Evolutionary conservation across 2,113 vertebrate species (phyloP).

Genomic region (Pangasianodon gigas): DNA sequence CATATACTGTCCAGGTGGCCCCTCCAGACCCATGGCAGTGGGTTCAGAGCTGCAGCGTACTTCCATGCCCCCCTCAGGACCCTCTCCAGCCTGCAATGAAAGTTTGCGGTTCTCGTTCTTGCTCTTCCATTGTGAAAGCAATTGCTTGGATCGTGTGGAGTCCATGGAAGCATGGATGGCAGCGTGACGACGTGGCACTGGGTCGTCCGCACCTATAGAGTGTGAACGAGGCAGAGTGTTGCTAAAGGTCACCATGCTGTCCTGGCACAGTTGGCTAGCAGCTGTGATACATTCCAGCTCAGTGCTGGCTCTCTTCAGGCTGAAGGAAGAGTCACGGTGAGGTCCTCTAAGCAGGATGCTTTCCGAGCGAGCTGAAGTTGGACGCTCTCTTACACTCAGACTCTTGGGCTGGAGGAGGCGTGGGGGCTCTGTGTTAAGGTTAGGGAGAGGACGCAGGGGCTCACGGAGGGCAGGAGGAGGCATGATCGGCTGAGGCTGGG

Average conservation of each 20-base stretch:
- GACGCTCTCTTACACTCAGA: conserved; percentile 72
- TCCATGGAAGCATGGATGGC: conserved; percentile 95
- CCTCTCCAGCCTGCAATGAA: conserved; percentile 84
- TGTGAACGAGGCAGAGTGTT: conserved; percentile 94
- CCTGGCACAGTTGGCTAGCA: conserved; percentile 82
- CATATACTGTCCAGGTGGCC: conserved; percentile 78
- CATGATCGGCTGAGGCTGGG: conserved; percentile 44
- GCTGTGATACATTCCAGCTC: conserved; percentile 87
- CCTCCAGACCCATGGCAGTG: conserved; percentile 80
- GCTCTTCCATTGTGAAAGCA: conserved; percentile 96
- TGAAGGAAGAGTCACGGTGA: conserved; percentile 79
- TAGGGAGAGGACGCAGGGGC: conserved; percentile 82
- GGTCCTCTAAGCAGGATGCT: conserved; percentile 83
- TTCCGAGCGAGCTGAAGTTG: conserved; percentile 81
- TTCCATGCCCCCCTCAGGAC: conserved; percentile 86
- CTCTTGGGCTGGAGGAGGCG: conserved; percentile 87
- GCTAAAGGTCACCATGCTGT: conserved; percentile 92
- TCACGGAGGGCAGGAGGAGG: conserved; percentile 66
- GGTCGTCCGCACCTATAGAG: conserved; percentile 86
- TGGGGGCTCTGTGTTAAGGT: conserved; percentile 85
- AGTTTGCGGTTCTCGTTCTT: conserved; percentile 90
- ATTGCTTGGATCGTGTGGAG: conserved; percentile 91
- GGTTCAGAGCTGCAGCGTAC: conserved; percentile 89
- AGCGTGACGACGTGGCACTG: conserved; percentile 82
- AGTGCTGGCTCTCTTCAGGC: conserved; percentile 82